A percentile compares a stretch with the other conserved stretches of the same genome.
Evolutionary conservation across 2,113 vertebrate species (phyloP).

Genomic region (Gasterosteus aculeatus): DNA sequence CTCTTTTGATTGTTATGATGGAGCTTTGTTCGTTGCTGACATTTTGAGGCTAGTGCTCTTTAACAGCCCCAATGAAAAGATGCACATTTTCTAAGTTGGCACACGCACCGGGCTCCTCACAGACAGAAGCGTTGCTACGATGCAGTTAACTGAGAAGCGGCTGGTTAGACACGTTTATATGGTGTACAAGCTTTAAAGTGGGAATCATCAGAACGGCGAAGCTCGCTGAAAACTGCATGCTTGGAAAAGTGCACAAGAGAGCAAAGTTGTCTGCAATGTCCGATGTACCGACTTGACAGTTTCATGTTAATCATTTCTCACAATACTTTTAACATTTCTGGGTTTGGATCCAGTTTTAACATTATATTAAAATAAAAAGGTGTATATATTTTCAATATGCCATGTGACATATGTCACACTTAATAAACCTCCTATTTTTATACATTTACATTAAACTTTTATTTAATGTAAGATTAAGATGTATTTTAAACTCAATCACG

Average conservation of each 20-base stretch:
- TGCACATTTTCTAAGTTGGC: conserved; percentile 1
- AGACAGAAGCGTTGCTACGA: background rate
- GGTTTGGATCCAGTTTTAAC: background rate
- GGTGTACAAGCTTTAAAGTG: background rate
- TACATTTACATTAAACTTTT: conserved; percentile 10
- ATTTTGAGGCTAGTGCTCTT: background rate
- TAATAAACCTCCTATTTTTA: conserved; percentile 2
- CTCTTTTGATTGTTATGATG: background rate
- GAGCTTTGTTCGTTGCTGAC: background rate
- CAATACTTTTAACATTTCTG: background rate
- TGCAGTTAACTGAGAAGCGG: background rate
- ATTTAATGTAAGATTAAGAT: background rate
- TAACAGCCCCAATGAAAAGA: background rate
- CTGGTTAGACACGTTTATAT: background rate
- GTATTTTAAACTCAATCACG: background rate
- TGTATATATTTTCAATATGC: too few relatives aligned
- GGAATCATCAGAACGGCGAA: background rate
- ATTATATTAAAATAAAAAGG: background rate
- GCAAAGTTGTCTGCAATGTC: background rate
- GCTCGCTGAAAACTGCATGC: background rate
- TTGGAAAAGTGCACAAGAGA: background rate
- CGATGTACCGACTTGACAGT: background rate
- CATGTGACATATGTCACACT: background rate
- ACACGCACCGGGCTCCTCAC: background rate
- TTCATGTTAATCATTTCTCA: background rate